Percentiles rank a stretch among this genome's conserved stretches.
Conservation (phyloP, 2,888 invertebrate species). For the Lepidonotus clava region DNA sequence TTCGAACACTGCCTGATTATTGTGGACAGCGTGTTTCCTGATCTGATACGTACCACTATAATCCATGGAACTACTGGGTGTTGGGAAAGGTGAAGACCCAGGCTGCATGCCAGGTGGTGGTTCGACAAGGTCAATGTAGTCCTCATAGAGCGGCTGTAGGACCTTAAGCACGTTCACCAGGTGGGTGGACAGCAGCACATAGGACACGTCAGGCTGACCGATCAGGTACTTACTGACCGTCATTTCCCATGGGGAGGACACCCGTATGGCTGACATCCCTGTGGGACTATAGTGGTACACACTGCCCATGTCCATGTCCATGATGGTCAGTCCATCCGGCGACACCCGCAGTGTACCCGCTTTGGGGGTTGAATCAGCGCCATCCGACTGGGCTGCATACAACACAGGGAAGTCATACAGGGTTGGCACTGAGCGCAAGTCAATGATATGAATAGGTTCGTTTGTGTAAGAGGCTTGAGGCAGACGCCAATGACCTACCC, state of each 20-base stretch:
- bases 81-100: neutral
- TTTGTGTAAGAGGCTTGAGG: constrained; percentile 63
- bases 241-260: constrained; percentile 69
- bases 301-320: constrained; percentile 60
- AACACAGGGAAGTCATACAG: constrained; percentile 40
- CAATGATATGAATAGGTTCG: constrained; percentile 67
- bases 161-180: constrained; percentile 60
- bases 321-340: constrained; percentile 56
- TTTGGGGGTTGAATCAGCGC: neutral
- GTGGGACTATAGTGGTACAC: constrained; percentile 67
- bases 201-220: constrained; percentile 69
- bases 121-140: constrained; percentile 25
- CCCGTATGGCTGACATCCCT: constrained; percentile 68
- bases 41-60: neutral
- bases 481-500: constrained; percentile 71
- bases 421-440: constrained; percentile 67
- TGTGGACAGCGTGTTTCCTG: too few species aligned
- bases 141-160: constrained; percentile 23
- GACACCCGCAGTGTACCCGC: constrained; percentile 52
- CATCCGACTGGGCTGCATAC: neutral
- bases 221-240: constrained; percentile 66
- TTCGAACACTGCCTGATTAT: too few species aligned
- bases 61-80: neutral
- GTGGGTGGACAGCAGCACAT: constrained; percentile 65
- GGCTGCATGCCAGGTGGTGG: constrained; percentile 3